These are phyloP conservation scores for Crypturellus undulatus DNA, from an alignment of 2,113 vertebrate species.

Conservation along the genomic window DNA sequence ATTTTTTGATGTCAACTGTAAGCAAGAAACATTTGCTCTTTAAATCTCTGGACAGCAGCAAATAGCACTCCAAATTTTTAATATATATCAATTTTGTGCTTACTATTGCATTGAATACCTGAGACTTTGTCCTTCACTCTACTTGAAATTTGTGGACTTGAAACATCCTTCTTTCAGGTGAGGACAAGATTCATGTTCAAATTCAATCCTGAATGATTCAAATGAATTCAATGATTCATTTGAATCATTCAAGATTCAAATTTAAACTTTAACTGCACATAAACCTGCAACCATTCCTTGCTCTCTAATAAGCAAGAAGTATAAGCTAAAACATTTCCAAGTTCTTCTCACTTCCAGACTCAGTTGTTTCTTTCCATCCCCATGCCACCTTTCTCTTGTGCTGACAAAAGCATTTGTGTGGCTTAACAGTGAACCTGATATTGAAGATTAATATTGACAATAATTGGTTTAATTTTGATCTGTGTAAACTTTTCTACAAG, in stretches of 20 bases:
- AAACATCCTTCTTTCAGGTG: not conserved
- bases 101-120: not conserved
- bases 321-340: not conserved
- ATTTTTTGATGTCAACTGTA: not conserved
- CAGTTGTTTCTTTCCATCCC: not conserved
- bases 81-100: not conserved
- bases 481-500: not conserved
- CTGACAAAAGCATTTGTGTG: not conserved
- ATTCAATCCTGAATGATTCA: too few relatives aligned
- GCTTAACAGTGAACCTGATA: not conserved
- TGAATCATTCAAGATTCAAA: too few relatives aligned
- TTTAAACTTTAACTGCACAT: not conserved
- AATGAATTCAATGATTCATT: too few relatives aligned
- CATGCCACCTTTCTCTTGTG: not conserved
- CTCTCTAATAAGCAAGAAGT: not conserved
- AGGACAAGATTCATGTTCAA: not conserved
- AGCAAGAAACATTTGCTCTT: not conserved
- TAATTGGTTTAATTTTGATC: not conserved
- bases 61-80: not conserved
- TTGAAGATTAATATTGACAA: not conserved
- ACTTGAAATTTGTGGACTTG: not conserved
- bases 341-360: not conserved
- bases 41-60: not conserved
- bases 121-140: not conserved
- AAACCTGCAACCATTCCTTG: not conserved